Evolutionary conservation across 1,140 invertebrate species (phyloP), one percentile per base, ranked within the genome.

Genomic region (Dufourea novaeangliae): DNA sequence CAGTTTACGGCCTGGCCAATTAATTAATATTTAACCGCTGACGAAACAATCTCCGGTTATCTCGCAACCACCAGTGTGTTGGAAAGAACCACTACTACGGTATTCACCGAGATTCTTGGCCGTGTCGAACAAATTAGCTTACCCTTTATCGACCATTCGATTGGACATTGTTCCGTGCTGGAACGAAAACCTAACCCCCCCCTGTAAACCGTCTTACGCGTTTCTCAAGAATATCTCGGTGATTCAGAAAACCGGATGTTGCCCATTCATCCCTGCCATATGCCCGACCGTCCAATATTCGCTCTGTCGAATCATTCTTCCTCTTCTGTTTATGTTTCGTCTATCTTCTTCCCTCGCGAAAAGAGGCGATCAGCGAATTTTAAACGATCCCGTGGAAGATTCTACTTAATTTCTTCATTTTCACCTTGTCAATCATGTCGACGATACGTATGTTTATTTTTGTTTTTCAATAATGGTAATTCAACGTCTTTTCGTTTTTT

Each of bases 161-260:
- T 67, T 32, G 54, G 54, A 69, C 41, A 41, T 54, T 62, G 52
- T 61, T 54, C 20, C 32, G 12, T 17, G 32, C 59, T 32, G 27
- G 14, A n/a, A 37, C 22, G 69, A 59, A 59, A 61, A 67, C 69
- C 37, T 64, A 20, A n/a, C 11, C 66, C 14, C 11, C 46, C 20
- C 0, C n/a, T n/a, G n/a, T n/a, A n/a, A n/a, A n/a, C n/a, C 17
- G 22, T 71, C 63, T 84, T 66, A 68, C 50, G 59, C 46, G 50
- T 66, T 83, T 74, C 83, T 86, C 86, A 83, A 85, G 79, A 85
- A 83, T 85, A 77, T 77, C 67, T 29, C 27, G 81, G 70, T 87
- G 86, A 87, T 87, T 87, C 85, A 87, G 67, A 78, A 80, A 84
- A 86, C 85, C 80, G 85, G 86, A 87, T 84, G 80, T 70, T 64